Conservation (phyloP, 1,140 invertebrate species). For the Leptopilina boulardi region DNA sequence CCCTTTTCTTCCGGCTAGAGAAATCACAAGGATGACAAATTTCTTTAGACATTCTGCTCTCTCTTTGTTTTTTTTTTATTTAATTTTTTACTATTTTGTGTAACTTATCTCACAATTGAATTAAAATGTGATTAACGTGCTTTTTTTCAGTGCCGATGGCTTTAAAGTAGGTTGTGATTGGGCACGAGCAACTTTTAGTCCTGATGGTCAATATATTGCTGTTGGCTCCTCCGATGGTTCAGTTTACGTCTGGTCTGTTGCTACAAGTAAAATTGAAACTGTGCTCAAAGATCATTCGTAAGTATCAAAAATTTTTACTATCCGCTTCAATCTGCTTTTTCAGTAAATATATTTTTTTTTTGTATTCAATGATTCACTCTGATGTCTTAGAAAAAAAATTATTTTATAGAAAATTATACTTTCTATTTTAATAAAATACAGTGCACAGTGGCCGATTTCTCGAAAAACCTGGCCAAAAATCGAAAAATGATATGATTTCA, state of each 20-base stretch:
- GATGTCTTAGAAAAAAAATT: too few species aligned
- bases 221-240: constrained; percentile 94
- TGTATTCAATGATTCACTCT: too few species aligned
- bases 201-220: constrained; percentile 90
- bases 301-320: constrained; percentile 70
- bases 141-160: constrained; percentile 87
- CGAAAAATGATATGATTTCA: too few species aligned
- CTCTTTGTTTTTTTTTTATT: background rate
- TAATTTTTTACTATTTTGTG: too few species aligned
- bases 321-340: constrained; percentile 9
- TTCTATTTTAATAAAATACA: too few species aligned
- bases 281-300: constrained; percentile 93
- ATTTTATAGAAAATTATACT: too few species aligned
- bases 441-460: too few species aligned
- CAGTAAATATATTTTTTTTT: too few species aligned
- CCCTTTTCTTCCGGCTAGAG: constrained; percentile 20
- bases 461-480: too few species aligned
- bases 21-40: background rate
- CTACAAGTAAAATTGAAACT: constrained; percentile 85
- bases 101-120: background rate
- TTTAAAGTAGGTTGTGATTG: constrained; percentile 98
- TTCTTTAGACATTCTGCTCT: background rate
- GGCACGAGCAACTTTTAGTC: constrained; percentile 93
- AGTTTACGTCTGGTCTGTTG: constrained; percentile 94
- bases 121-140: constrained; percentile 2